A percentile compares a stretch with the other conserved stretches of the same genome.
Conservation (phyloP, 2,888 invertebrate species). For the Eremobia ochroleuca region DNA sequence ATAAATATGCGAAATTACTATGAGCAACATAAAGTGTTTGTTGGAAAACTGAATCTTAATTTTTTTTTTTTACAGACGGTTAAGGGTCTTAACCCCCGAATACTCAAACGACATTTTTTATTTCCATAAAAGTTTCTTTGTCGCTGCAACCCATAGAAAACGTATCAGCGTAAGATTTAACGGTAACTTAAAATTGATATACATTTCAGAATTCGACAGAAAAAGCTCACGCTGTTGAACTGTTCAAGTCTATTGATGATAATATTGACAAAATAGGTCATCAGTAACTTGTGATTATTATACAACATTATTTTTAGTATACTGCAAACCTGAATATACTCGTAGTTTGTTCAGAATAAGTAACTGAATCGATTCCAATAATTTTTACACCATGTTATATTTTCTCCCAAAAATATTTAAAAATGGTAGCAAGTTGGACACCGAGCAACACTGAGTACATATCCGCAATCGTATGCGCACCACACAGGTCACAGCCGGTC, state of each 20-base stretch:
- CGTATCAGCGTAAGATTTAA: too few species aligned
- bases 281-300: background rate
- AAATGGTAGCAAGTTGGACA: too few species aligned
- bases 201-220: background rate
- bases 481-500: too few species aligned
- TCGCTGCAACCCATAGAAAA: too few species aligned
- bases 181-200: background rate
- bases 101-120: background rate
- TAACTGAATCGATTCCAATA: too few species aligned
- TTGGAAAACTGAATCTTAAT: background rate
- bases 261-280: background rate
- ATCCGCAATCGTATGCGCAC: too few species aligned
- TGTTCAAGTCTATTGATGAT: background rate
- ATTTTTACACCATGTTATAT: too few species aligned
- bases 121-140: background rate
- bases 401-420: too few species aligned
- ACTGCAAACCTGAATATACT: too few species aligned
- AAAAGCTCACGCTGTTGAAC: background rate
- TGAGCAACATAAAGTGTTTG: background rate
- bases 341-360: too few species aligned
- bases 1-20: background rate
- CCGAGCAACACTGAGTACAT: too few species aligned
- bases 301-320: too few species aligned
- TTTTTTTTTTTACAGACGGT: background rate
- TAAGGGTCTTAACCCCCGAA: background rate